Evolutionary conservation across 1,140 invertebrate genomes (phyloP), one percentile per base, ranked within the genome.

Genomic region (Geopemphigus sp.): DNA sequence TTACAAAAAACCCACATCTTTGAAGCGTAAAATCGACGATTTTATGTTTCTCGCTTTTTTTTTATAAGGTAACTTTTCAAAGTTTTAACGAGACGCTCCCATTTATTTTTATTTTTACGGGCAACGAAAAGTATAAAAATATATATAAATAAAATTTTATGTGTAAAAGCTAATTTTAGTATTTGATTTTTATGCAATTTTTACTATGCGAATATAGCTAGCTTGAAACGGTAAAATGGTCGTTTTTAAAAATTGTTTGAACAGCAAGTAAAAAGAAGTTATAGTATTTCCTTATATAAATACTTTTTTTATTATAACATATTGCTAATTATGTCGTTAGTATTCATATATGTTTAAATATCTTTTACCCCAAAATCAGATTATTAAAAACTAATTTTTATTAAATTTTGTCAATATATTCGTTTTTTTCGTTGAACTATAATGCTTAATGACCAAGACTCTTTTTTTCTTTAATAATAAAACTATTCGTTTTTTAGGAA

Each of bases 31-130:
- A 63, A 78, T 63, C 32, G 17, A 22, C 22, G 39, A 78, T 78
- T 63, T 63, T 78, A 17, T 63, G 22, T 22, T 61, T 63, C 57
- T 47, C 39, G 74, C 74, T 39, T 78, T 61, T 76, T n/a, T 74
- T 78, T 59, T 61, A 63, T n/a, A 50, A 26, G 63, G 2, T 26
- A 15, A 63, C 57, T 78, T 78, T 78, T 47, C 11, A 76, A 78
- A 63, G 74, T 78, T 78, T 78, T 78, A 78, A 78, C 74, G 74
- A 78, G 74, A 78, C 8, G 32, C 26, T 63, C 39, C 22, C 2
- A 24, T 76, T 76, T 76, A 14, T 39, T 47, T 45, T 14, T 47
- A 54, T 47, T 59, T 78, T 50, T 61, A 63, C 22, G 17, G 22
- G 39, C n/a, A 12, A 61, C 22, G 15, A 61, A 61, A 78, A 54